Evolutionary conservation across 2,888 invertebrate species (phyloP).

Genomic region (Polymixis flavicincta): DNA sequence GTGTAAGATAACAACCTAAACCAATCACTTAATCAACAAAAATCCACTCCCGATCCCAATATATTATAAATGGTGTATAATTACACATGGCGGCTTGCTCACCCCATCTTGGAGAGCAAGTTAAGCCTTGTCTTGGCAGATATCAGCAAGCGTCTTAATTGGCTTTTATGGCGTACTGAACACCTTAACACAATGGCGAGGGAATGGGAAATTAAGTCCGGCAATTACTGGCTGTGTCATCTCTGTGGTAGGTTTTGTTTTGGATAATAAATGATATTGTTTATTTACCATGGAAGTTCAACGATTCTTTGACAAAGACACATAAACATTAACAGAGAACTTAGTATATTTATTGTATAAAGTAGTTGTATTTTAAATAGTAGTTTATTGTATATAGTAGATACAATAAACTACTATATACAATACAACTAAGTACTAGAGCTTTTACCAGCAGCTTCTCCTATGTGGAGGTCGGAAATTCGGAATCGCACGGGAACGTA

Average conservation of each 20-base stretch:
- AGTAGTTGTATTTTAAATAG: too few relatives aligned
- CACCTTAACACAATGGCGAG: conserved; percentile 55
- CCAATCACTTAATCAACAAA: conserved; percentile 15
- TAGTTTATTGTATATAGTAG: too few relatives aligned
- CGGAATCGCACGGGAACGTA: too few relatives aligned
- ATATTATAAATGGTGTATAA: conserved; percentile 36
- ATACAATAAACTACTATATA: too few relatives aligned
- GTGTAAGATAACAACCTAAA: not conserved
- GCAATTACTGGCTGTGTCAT: conserved; percentile 40
- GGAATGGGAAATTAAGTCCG: conserved; percentile 46
- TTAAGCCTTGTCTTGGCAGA: conserved; percentile 58
- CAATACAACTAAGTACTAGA: too few relatives aligned
- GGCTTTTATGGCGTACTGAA: conserved; percentile 59
- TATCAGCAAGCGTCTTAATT: conserved; percentile 57
- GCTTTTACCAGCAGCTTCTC: too few relatives aligned
- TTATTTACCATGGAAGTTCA: too few relatives aligned
- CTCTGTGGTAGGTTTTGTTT: conserved; percentile 14
- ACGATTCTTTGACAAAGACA: too few relatives aligned
- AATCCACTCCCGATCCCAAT: conserved; percentile 12
- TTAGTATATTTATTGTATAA: too few relatives aligned
- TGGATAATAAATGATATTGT: not conserved
- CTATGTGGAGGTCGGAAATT: too few relatives aligned
- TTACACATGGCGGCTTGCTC: conserved; percentile 40
- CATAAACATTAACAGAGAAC: too few relatives aligned
- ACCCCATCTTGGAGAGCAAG: conserved; percentile 35